Evolutionary conservation across 2,888 invertebrate species (phyloP), one percentile per base, ranked within the genome.

Genomic region (Ischnura elegans): DNA sequence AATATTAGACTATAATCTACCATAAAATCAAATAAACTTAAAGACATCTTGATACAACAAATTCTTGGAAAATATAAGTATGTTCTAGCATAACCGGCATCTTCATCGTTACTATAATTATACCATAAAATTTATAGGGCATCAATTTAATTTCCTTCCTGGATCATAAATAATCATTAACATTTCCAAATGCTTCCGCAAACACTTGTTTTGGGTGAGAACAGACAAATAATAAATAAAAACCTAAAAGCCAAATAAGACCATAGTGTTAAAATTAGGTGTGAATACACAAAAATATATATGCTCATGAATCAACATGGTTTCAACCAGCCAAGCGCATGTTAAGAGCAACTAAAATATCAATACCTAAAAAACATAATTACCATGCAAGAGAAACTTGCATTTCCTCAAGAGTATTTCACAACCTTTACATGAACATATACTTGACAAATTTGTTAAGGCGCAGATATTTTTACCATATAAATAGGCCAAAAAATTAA

Each of bases 311-410:
- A 61, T 61, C 61, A 61, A 25, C 6, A 16, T 25, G 61, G 21
- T 61, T n/a, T 61, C 19, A 61, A 3, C n/a, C 1, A 61, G 1
- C 25, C 61, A 61, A 61, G 61, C n/a, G 1, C 8, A n/a, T n/a
- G 61, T 61, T 61, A n/a, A n/a, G n/a, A 61, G n/a, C 61, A 61
- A 61, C 61, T n/a, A n/a, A 61, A 61, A 61, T 13, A 61, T 61
- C n/a, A 61, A n/a, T 61, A n/a, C 61, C 51, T 6, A 51, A 61
- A 61, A 85, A 85, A 85, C 36, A 36, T 29, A 85, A 25, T 43
- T 29, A 36, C 6, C 85, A 85, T 36, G 85, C 85, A 42, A 85
- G 45, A 85, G 19, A 85, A 21, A 43, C 45, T 85, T 85, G 85
- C 85, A 43, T 16, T 43, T 43, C 10, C 25, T 45, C 25, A 19